A percentile compares a stretch with the other conserved stretches of the same genome.
Evolutionary conservation across 2,888 invertebrate genomes (phyloP).

Genomic region (Phytoseiulus persimilis): DNA sequence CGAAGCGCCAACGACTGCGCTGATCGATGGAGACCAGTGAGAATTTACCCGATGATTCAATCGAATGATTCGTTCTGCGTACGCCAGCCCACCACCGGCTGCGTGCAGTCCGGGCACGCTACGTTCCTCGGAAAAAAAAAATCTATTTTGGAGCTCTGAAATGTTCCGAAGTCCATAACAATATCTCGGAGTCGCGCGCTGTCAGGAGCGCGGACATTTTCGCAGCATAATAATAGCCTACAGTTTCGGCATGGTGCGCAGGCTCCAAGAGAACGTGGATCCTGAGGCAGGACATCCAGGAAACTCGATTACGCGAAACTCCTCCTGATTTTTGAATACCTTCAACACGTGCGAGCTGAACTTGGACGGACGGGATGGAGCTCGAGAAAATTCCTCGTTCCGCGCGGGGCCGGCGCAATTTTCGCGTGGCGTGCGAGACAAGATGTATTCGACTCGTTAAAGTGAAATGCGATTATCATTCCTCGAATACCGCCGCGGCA

Average conservation of each 20-base stretch:
- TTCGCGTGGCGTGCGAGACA: background rate
- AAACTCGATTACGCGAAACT: no score
- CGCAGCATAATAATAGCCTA: no score
- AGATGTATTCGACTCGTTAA: background rate
- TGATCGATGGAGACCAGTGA: background rate
- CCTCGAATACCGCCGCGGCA: background rate
- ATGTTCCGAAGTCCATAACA: background rate
- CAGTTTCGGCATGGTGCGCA: no score
- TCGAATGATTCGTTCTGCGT: no score
- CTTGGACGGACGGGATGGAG: background rate
- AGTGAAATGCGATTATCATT: background rate
- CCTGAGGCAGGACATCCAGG: no score
- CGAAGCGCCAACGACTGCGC: background rate
- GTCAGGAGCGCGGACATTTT: background rate
- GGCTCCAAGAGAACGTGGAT: no score
- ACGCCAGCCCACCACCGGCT: no score
- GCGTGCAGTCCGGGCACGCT: no score
- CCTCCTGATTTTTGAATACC: no score
- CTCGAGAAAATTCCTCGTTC: background rate
- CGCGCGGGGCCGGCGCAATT: background rate
- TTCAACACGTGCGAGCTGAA: no score
- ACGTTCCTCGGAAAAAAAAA: background rate
- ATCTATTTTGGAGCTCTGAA: background rate
- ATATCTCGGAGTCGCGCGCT: background rate
- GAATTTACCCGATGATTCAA: no score